Evolutionary conservation across 2,113 vertebrate genomes (phyloP).

Genomic region (Elephas maximus): DNA sequence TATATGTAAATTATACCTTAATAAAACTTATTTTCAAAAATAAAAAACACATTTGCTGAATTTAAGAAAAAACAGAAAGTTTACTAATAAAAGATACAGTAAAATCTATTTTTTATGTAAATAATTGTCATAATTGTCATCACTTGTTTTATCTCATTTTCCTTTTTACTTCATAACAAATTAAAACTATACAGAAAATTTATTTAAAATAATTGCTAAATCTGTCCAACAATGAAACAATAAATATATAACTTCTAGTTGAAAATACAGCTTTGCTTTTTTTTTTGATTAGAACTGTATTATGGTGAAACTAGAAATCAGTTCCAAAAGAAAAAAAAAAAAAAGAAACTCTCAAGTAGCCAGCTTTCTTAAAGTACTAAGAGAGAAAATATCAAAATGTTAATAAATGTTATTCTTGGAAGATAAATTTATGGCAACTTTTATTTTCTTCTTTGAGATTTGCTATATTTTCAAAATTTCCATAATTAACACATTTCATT

Average conservation of each 20-base stretch:
- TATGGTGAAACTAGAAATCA: constrained; percentile 66
- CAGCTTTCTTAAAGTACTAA: not conserved
- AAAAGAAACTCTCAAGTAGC: not conserved
- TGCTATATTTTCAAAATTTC: not conserved
- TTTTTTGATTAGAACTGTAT: constrained; percentile 72
- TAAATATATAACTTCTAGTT: constrained; percentile 77
- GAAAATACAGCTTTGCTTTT: constrained; percentile 77
- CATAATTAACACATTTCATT: not conserved
- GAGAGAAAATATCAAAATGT: not conserved
- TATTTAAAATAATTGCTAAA: constrained; percentile 78
- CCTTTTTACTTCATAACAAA: constrained; percentile 78
- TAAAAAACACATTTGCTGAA: not conserved
- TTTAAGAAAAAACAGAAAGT: not conserved
- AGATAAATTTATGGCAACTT: not conserved
- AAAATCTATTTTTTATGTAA: not conserved
- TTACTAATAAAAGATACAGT: not conserved
- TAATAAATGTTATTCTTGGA: not conserved
- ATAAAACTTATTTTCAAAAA: too few relatives aligned
- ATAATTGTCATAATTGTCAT: not conserved
- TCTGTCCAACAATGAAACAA: constrained; percentile 77
- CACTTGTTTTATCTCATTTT: constrained; percentile 66
- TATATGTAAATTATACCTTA: too few relatives aligned
- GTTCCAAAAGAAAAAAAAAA: not conserved
- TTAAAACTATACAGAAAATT: constrained; percentile 79
- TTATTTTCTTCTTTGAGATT: constrained; percentile 43